Base-by-base conservation (phyloP, 1,140 invertebrate genomes). In the Euura lappo region DNA sequence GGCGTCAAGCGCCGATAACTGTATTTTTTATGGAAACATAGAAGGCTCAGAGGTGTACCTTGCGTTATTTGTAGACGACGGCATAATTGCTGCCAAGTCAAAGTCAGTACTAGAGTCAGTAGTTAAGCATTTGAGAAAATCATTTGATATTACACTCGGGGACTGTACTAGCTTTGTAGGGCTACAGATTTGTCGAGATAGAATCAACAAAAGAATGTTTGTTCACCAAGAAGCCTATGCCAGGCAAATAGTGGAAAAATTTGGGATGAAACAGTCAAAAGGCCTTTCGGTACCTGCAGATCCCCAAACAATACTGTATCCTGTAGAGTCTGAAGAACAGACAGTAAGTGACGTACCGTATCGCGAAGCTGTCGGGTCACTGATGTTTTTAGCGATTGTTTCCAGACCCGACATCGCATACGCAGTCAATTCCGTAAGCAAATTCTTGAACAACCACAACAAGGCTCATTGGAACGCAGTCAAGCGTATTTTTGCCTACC, bases 331-430 rank as follows among this genome's bases (percentile, higher is more conserved):
- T 71, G 2, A 74, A 68, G 51, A 47, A 70, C 44, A 75, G 70
- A 42, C 47, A 2, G 68, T 11, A 4, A 51, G 71, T 13, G 65
- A 45, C 42, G 44, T 68, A 51, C 69, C 70, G 10, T 71, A 67
- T 6, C 65, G 70, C 44, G 70, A 68, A 71, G 73, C 70, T 46
- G 69, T 67, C 13, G 69, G 65, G 10, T 71, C 65, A 0, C 65
- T 74, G 4, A 44, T 68, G 46, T 68, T 70, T 46, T 46, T 83
- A 42, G 46, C 82, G 0, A 68, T 77, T 8, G 75, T 70, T 51
- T 84, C 84, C 3, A 74, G 84, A 73, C 86, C 85, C 6, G 82
- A 87, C 70, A 84, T 87, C 28, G 47, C 77, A 5, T 85, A 75
- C 77, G 77, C 81, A 1, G 78, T 82, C 44, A 80, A 75, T 67